Base-by-base conservation (phyloP, 2,797 vertebrate genomes). In the Lophotriccus pileatus region DNA sequence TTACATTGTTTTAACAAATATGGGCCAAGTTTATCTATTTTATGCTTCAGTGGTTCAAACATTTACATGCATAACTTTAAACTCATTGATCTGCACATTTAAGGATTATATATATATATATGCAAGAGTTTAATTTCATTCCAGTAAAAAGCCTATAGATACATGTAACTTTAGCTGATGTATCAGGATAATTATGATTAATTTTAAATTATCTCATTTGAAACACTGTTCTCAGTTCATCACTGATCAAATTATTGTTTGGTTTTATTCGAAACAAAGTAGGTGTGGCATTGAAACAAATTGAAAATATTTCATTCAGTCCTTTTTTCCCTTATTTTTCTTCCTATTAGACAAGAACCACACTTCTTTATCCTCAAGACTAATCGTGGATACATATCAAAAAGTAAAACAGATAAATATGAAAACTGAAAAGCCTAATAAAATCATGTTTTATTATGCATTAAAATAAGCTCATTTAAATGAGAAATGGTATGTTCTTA, bases 391-490 rank as follows among this genome's bases (percentile, higher is more conserved):
- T 73, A 28, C 15, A 37, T 27, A 59, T 30, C 3, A 23, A 50
- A 83, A 68, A 44, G 7, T 43, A 72, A 62, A 76, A 47, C 32
- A 66, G 24, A 81, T 69, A 87, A 69, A 87, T 73, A 84, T 21
- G 41, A 69, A 89, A 92, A 64, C 69, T 64, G 24, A 55, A 81
- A 73, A 81, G 14, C 46, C 43, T 64, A 81, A 84, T 87, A 74
- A 90, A 83, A 47, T 94, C 79, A 70, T 78, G 25, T 70, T 82
- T 87, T 53, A 44, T 90, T 70, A 69, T 74, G 62, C 60, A 82
- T 74, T 90, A 74, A 74, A 90, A 87, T 82, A 78, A 84, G 46
- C 28, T 87, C 3, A 74, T 90, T 94, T 90, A 87, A 84, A 92
- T 92, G 66, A 90, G 52, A 87, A 84, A 81, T 37, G 18, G 8